Conservation (phyloP, 37 sponge, comb jelly and placozoan species). For the Petrosia ficiformis region DNA sequence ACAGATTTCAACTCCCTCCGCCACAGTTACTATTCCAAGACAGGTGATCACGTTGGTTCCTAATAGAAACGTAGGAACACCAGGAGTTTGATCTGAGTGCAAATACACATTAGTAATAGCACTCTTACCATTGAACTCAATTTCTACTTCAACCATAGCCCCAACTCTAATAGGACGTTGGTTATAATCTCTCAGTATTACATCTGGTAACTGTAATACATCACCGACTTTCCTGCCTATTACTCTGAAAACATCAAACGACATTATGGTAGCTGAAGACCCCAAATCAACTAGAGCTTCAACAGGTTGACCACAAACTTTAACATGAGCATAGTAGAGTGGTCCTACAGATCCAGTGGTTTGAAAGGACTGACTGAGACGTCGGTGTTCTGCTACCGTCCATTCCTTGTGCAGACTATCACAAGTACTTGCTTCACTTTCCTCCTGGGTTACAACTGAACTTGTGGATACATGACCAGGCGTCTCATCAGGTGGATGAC, state of each 20-base stretch:
- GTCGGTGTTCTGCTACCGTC: slow-evolving; percentile 12
- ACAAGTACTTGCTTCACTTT: not conserved
- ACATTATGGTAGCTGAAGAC: slow-evolving; percentile 31
- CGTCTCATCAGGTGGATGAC: slow-evolving; percentile 6
- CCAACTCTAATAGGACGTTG: slow-evolving; percentile 15
- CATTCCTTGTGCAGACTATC: slow-evolving; percentile 15
- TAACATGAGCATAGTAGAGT: slow-evolving; percentile 21
- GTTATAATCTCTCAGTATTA: too few species aligned
- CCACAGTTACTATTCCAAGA: slow-evolving; percentile 14
- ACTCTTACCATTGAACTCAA: not conserved
- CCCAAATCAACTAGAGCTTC: slow-evolving; percentile 22
- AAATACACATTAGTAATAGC: slow-evolving; percentile 2
- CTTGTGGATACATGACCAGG: slow-evolving; percentile 9
- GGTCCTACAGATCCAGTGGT: slow-evolving; percentile 21
- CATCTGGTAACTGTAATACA: slow-evolving; percentile 1
- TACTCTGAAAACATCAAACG: slow-evolving; percentile 17
- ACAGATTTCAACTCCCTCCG: not conserved
- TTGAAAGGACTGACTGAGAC: not conserved
- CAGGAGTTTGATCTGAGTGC: not conserved
- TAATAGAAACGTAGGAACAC: not conserved
- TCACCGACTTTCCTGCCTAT: not conserved
- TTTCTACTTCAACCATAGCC: not conserved
- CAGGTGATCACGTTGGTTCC: slow-evolving; percentile 10
- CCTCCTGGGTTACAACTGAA: not conserved
- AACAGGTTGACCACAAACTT: slow-evolving; percentile 1